These are phyloP conservation scores for Poecilia picta DNA, from an alignment of 2,797 vertebrate species.

Conservation along the genomic window DNA sequence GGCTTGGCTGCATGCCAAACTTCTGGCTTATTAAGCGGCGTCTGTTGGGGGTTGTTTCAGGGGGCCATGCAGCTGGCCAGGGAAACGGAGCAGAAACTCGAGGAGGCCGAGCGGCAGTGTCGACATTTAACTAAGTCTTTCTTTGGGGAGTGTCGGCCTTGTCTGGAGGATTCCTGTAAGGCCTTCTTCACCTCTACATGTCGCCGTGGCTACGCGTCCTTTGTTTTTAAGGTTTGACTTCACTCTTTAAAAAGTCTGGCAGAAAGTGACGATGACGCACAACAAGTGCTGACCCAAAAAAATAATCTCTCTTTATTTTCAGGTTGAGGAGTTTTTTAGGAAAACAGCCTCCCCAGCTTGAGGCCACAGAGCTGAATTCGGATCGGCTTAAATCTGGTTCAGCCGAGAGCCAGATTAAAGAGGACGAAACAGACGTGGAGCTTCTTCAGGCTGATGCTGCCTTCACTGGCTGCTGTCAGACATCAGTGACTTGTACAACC, in stretches of 20 bases:
- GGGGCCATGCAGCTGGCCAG: slow-evolving; percentile 81
- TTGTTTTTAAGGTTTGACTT: slow-evolving; percentile 78
- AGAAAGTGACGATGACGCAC: background rate
- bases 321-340: slow-evolving; percentile 84
- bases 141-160: slow-evolving; percentile 83
- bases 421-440: slow-evolving; percentile 61
- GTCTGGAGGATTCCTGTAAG: slow-evolving; percentile 84
- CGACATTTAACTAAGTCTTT: slow-evolving; percentile 69
- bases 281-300: background rate
- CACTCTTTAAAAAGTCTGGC: background rate
- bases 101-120: slow-evolving; percentile 82
- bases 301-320: slow-evolving; percentile 6
- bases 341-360: slow-evolving; percentile 78
- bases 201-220: slow-evolving; percentile 71
- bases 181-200: slow-evolving; percentile 80
- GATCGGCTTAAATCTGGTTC: background rate
- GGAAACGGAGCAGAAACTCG: slow-evolving; percentile 84
- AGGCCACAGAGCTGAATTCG: slow-evolving; percentile 57
- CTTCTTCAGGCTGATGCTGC: slow-evolving; percentile 72
- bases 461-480: slow-evolving; percentile 77
- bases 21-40: slow-evolving; percentile 22
- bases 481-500: slow-evolving; percentile 77
- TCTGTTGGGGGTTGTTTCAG: slow-evolving; percentile 63
- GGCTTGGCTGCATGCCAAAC: slow-evolving; percentile 17
- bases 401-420: slow-evolving; percentile 21